Conservation (phyloP, 2,113 vertebrate genomes). For the Pampusana beccarii region DNA sequence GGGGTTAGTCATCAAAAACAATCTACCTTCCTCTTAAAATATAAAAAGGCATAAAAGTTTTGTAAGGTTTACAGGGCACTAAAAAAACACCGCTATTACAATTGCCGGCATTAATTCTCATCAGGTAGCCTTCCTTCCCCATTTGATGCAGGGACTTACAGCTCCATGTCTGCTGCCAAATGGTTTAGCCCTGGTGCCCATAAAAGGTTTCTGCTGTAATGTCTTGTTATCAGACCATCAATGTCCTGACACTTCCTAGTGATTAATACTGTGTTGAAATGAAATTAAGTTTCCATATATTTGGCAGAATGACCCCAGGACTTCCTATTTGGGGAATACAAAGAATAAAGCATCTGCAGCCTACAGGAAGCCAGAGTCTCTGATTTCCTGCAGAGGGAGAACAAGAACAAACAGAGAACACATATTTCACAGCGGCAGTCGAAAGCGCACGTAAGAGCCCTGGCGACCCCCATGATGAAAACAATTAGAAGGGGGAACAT, state of each 20-base stretch:
- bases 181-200: constrained; percentile 37
- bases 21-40: constrained; percentile 40
- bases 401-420: constrained; percentile 67
- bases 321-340: constrained; percentile 70
- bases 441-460: constrained; percentile 46
- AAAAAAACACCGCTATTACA: neutral
- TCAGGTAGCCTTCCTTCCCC: constrained; percentile 63
- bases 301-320: constrained; percentile 45
- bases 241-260: constrained; percentile 62
- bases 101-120: constrained; percentile 27
- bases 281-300: constrained; percentile 55
- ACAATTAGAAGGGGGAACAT: constrained; percentile 51
- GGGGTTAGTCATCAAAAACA: constrained; percentile 57
- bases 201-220: constrained; percentile 57
- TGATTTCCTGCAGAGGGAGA: constrained; percentile 69
- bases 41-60: constrained; percentile 17
- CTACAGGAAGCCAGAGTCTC: constrained; percentile 71
- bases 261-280: constrained; percentile 43
- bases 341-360: constrained; percentile 52
- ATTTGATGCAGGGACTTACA: neutral
- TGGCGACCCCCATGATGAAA: neutral
- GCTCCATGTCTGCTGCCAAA: constrained; percentile 22
- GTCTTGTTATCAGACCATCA: constrained; percentile 40
- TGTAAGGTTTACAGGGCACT: constrained; percentile 7
- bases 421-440: neutral